Evolutionary conservation across 2,797 vertebrate species (phyloP), one percentile per base, ranked within the genome.

Genomic region (Gallinago stenura): DNA sequence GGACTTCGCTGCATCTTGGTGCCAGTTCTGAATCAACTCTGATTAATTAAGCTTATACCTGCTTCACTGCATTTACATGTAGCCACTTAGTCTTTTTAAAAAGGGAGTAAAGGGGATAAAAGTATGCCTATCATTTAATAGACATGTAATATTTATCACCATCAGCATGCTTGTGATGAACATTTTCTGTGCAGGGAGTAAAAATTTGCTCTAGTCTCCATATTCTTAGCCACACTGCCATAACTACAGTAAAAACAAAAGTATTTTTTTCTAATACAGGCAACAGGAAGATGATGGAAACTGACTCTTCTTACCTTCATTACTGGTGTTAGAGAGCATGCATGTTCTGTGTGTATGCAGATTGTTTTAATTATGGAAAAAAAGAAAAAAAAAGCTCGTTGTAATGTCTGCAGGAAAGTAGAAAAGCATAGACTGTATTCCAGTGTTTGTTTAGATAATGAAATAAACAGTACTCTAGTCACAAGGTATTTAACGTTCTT

Each of bases 121-220:
- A 97, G 85, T 97, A 97, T 95, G 97, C 95, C 97, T 98, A 96
- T 97, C 97, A 97, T 96, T 97, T 97, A 98, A 98, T 97, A 98
- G 97, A 97, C 91, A 85, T 95, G 87, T 97, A 95, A 96, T 97
- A 95, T 97, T 97, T 97, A 97, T 98, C 94, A 94, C 90, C 97
- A 95, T 98, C 97, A 97, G 97, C 97, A 98, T 98, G 98, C 97
- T 97, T 98, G 95, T 97, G 98, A 97, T 98, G 97, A 97, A 97
- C 94, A 87, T 95, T 95, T 97, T 96, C 87, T 94, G 95, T 96
- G 85, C 96, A 97, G 96, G 95, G 94, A 97, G 56, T 95, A 91
- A 97, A 97, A 97, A 73, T 85, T 62, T 97, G 83, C 75, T 93
- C 84, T 96, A 97, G 94, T 97, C 83, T 95, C 95, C 83, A 31